Conservation (phyloP, 2,888 invertebrate species). For the Biston betularia region DNA sequence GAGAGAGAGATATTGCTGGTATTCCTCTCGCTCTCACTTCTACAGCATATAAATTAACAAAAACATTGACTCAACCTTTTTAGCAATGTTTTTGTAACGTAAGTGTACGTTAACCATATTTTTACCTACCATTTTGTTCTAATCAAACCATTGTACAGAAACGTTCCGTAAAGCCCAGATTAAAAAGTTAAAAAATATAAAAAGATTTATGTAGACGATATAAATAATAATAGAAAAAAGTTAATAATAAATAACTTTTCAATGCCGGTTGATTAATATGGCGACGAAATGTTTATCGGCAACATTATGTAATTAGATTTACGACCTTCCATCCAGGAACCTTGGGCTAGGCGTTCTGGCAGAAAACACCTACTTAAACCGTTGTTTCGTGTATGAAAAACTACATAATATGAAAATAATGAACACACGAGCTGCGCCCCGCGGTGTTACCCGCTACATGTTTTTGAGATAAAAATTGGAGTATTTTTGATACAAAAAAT, state of each 20-base stretch:
- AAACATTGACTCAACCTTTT: no score
- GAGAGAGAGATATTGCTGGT: no score
- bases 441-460: no score
- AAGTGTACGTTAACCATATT: no score
- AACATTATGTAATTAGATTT: constrained; percentile 48
- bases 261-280: constrained; percentile 53
- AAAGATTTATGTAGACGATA: constrained; percentile 32
- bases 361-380: constrained; percentile 5
- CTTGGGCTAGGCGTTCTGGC: constrained; percentile 33
- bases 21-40: no score
- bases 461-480: no score
- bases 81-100: no score
- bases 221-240: constrained; percentile 48
- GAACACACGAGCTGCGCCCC: no score
- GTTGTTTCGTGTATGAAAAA: not conserved
- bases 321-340: constrained; percentile 39
- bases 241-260: constrained; percentile 52
- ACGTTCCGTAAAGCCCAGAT: constrained; percentile 13
- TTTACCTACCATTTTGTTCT: no score
- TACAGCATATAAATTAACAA: no score
- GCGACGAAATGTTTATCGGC: constrained; percentile 52
- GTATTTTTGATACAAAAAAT: no score
- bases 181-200: constrained; percentile 27
- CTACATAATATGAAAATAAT: not conserved
- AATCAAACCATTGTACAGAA: not conserved